Evolutionary conservation across 2,888 invertebrate genomes (phyloP).

Genomic region (Deilephila elpenor): DNA sequence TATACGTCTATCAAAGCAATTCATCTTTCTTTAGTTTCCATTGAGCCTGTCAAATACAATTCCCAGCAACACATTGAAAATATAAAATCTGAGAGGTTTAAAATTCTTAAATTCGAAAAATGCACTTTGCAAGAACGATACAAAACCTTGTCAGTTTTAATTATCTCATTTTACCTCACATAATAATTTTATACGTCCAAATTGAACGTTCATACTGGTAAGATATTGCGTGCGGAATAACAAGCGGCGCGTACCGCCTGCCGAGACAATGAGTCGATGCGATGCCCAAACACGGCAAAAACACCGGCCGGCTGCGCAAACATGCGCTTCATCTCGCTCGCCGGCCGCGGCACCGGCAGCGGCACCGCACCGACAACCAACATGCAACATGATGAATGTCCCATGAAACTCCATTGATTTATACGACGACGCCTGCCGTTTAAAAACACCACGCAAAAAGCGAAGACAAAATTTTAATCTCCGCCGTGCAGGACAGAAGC

Average conservation of each 20-base stretch:
- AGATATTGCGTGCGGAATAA: constrained; percentile 43
- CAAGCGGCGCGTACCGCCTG: constrained; percentile 50
- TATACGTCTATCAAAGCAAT: too few species aligned
- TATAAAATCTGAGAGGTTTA: neutral
- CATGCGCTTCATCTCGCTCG: constrained; percentile 52
- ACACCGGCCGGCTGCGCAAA: constrained; percentile 47
- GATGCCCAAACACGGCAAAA: constrained; percentile 51
- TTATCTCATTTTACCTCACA: constrained; percentile 32
- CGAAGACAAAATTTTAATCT: constrained; percentile 54
- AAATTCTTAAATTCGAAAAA: constrained; percentile 15
- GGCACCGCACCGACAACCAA: constrained; percentile 38
- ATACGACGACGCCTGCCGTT: constrained; percentile 60
- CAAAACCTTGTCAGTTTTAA: constrained; percentile 10
- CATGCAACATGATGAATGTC: constrained; percentile 74
- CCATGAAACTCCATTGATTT: constrained; percentile 65
- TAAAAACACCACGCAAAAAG: constrained; percentile 55
- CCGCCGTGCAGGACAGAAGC: constrained; percentile 48
- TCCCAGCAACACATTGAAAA: neutral
- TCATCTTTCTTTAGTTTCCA: too few species aligned
- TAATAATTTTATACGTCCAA: constrained; percentile 42
- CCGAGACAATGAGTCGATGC: constrained; percentile 57
- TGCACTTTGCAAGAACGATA: neutral
- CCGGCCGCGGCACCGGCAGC: constrained; percentile 22
- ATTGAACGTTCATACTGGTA: constrained; percentile 58
- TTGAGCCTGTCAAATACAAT: neutral